A percentile compares a stretch with the other conserved stretches of the same genome.
Evolutionary conservation across 2,797 vertebrate genomes (phyloP).

Genomic region (Pteropus rufus): DNA sequence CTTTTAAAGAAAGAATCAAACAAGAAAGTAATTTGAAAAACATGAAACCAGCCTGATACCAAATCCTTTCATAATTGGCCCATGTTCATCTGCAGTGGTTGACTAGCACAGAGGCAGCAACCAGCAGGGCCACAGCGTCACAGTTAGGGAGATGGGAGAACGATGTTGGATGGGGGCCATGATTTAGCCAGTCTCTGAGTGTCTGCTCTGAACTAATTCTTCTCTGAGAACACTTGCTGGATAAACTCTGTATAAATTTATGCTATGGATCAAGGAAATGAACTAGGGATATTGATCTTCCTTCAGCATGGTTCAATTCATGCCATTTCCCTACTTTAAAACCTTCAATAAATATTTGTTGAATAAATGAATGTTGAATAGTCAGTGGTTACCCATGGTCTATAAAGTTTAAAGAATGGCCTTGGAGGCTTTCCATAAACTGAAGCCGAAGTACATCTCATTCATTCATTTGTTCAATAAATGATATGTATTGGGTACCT

Average conservation of each 20-base stretch:
- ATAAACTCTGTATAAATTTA: neutral
- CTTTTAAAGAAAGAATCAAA: neutral
- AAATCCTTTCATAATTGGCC: neutral
- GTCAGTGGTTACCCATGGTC: neutral
- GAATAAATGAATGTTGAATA: neutral
- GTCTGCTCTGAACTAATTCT: neutral
- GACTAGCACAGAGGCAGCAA: neutral
- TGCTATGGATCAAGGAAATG: neutral
- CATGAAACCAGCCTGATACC: neutral
- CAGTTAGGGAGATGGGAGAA: neutral
- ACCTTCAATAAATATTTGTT: neutral
- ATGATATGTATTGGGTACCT: neutral
- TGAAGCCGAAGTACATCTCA: neutral
- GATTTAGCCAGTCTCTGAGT: neutral
- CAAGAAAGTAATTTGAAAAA: neutral
- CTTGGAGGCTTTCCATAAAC: neutral
- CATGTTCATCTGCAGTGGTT: neutral
- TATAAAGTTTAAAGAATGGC: neutral
- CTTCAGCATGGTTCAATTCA: neutral
- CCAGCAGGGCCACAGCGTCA: neutral
- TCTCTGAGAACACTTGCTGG: neutral
- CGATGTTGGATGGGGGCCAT: neutral
- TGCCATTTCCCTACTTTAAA: neutral
- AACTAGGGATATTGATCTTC: neutral
- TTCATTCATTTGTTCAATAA: neutral